Evolutionary conservation across 2,888 invertebrate genomes (phyloP).

Genomic region (Sipha maydis): DNA sequence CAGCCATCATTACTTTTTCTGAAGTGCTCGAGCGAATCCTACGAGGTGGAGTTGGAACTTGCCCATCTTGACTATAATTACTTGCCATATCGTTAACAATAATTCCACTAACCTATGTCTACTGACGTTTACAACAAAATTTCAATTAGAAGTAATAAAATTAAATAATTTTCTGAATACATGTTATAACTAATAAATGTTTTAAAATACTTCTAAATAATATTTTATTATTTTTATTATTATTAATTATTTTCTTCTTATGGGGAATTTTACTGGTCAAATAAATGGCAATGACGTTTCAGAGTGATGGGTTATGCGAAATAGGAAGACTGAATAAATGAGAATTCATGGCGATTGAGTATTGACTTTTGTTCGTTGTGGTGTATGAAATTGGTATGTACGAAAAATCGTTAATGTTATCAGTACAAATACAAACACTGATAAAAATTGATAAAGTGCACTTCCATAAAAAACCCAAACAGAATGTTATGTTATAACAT

Average conservation of each 20-base stretch:
- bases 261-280: neutral
- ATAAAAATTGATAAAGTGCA: constrained; percentile 41
- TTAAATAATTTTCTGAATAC: neutral
- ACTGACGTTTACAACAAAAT: neutral
- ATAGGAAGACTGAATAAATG: constrained; percentile 54
- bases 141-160: neutral
- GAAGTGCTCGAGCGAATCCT: constrained; percentile 41
- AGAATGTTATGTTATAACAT: neutral
- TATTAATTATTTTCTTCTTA: neutral
- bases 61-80: constrained; percentile 45
- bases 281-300: neutral
- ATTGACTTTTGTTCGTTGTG: constrained; percentile 34
- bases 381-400: constrained; percentile 28
- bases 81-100: constrained; percentile 39
- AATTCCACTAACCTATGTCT: neutral
- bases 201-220: neutral
- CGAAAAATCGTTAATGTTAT: constrained; percentile 61
- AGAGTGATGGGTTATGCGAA: constrained; percentile 2
- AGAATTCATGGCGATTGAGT: constrained; percentile 50
- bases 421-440: constrained; percentile 30
- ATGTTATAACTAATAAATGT: neutral
- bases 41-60: constrained; percentile 54
- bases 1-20: constrained; percentile 29
- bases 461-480: neutral
- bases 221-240: neutral